phyloP scores from a whole-genome alignment of 2,113 vertebrate species.

The Illadopsis cleaveri region DNA sequence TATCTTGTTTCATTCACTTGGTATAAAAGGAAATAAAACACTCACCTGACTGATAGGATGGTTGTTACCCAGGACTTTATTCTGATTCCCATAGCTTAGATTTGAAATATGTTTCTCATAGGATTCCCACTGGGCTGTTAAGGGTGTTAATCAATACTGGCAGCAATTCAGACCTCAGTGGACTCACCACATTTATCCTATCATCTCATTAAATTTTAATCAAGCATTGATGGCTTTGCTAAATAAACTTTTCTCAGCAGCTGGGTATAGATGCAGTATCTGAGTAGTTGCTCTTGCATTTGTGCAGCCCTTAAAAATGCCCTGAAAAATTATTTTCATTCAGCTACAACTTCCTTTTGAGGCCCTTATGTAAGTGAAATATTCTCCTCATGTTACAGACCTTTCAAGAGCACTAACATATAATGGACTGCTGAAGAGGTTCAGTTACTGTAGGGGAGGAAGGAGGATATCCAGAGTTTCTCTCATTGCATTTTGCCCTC shows the following conservation, averaged over 20 bases:
- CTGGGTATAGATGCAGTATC: not conserved
- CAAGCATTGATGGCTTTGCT: constrained; percentile 41
- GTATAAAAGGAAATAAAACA: not conserved
- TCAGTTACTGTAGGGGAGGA: not conserved
- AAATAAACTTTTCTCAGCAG: constrained; percentile 44
- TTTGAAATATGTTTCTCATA: constrained; percentile 23
- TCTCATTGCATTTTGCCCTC: not conserved
- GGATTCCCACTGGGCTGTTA: constrained; percentile 19
- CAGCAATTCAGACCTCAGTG: constrained; percentile 32
- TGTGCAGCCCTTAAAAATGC: not conserved
- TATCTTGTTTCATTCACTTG: not conserved
- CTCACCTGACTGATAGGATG: not conserved
- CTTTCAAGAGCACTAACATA: not conserved
- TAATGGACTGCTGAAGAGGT: not conserved
- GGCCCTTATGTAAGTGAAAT: not conserved
- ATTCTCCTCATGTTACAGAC: not conserved
- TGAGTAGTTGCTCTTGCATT: not conserved
- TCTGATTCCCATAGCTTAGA: constrained; percentile 2
- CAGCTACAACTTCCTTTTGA: not conserved
- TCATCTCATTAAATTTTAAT: constrained; percentile 58
- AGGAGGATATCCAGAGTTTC: not conserved
- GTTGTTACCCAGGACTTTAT: not conserved
- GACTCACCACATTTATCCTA: constrained; percentile 14
- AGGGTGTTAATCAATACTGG: constrained; percentile 56
- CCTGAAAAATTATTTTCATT: not conserved